Evolutionary conservation across 2,797 vertebrate species (phyloP), one percentile per base, ranked within the genome.

Genomic region (Orientallactaga sibirica): DNA sequence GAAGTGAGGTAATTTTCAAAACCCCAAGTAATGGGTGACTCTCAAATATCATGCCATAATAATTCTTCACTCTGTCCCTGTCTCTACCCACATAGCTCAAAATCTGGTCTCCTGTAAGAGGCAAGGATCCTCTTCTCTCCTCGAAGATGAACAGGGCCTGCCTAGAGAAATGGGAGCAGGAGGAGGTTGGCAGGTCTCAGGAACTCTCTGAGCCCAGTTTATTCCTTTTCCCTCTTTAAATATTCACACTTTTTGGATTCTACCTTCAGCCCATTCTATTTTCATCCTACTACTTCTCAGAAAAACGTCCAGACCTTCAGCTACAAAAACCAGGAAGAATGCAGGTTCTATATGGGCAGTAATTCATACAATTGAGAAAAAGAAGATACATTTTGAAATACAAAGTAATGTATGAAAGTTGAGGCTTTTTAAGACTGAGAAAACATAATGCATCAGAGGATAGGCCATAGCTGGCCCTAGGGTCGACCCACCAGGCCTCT

Each of bases 301-400:
- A 64, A 41, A 55, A n/a, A 83, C 91, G 14, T 55, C 33, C 3
- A 88, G 41, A 29, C 9, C 7, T 71, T 92, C 43, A 29, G 1
- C 14, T 83, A 37, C 41, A 88, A 55, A 4, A 66, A 62, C 33
- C 48, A 86, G 33, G 25, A 4, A 88, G 24, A 20, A 94, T 10
- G 88, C 43, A 67, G 5, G 18, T 81, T 91, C 88, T 11, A 0
- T 58, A 71, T 81, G 3, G 61, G 37, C n/a, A 93, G 24, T 91
- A 68, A 86, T 61, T 14, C 37, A 77, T 27, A 64, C 41, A 92
- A 58, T 61, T 61, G 86, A 76, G 24, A 87, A 75, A 88, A 92
- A 86, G 20, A 58, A 79, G 20, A 74, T 24, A 92, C 90, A 91
- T 61, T 61, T 66, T 3, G 0, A 61, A 74, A 68, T 82, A 37